Conservation (phyloP, 1,140 invertebrate genomes). For the Drosophila serrata region DNA sequence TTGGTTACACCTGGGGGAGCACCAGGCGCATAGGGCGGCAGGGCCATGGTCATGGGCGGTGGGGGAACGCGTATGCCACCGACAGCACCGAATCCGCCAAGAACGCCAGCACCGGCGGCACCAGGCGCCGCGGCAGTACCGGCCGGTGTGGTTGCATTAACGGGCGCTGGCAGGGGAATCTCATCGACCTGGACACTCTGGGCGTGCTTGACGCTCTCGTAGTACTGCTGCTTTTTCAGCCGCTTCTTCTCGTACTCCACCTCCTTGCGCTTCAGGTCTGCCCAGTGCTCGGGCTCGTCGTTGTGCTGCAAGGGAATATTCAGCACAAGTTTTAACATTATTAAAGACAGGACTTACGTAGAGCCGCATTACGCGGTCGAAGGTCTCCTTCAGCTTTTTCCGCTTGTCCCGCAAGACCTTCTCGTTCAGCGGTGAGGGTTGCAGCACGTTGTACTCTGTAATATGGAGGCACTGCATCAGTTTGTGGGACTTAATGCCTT, state of each 20-base stretch:
- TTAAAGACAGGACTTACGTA: slow-evolving; percentile 92
- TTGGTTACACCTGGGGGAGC: slow-evolving; percentile 75
- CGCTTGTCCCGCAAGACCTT: slow-evolving; percentile 98
- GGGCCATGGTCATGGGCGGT: slow-evolving; percentile 73
- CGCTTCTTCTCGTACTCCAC: slow-evolving; percentile 96
- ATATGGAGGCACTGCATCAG: slow-evolving; percentile 19
- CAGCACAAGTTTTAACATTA: background rate
- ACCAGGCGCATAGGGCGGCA: slow-evolving; percentile 78
- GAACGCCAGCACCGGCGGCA: slow-evolving; percentile 1
- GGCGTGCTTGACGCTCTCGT: slow-evolving; percentile 97
- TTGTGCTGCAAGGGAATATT: slow-evolving; percentile 89
- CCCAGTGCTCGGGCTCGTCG: slow-evolving; percentile 97
- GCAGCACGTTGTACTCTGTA: slow-evolving; percentile 96
- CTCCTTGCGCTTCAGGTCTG: slow-evolving; percentile 95
- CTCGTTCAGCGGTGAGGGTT: slow-evolving; percentile 97
- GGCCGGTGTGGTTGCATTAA: slow-evolving; percentile 20
- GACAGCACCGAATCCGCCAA: slow-evolving; percentile 10
- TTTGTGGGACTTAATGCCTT: background rate
- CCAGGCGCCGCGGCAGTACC: background rate
- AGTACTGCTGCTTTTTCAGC: slow-evolving; percentile 95
- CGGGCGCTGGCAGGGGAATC: slow-evolving; percentile 95
- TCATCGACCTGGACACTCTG: slow-evolving; percentile 98
- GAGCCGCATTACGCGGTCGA: slow-evolving; percentile 96
- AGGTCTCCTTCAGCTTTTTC: slow-evolving; percentile 97
- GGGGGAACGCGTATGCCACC: slow-evolving; percentile 72